Evolutionary conservation across 2,888 invertebrate genomes (phyloP).

Genomic region (Brachyptera putata): DNA sequence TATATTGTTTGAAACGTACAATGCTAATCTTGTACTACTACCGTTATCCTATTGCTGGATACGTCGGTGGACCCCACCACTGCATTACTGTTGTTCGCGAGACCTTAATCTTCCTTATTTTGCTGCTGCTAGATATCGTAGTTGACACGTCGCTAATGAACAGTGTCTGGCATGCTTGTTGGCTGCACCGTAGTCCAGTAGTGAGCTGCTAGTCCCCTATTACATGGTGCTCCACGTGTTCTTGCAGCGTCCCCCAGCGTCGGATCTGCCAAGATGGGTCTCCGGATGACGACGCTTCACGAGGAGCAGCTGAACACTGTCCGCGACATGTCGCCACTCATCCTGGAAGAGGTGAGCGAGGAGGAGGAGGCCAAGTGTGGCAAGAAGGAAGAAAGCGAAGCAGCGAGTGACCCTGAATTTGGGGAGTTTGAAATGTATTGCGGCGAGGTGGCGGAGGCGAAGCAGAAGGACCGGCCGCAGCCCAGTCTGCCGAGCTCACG

Average conservation of each 20-base stretch:
- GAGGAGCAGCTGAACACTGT: constrained; percentile 63
- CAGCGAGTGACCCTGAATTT: constrained; percentile 46
- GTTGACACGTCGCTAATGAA: too few relatives aligned
- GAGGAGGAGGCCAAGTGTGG: constrained; percentile 36
- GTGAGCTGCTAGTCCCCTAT: constrained; percentile 47
- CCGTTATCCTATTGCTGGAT: too few relatives aligned
- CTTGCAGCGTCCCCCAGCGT: constrained; percentile 71
- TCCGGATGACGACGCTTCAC: constrained; percentile 88
- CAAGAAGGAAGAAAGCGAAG: constrained; percentile 23
- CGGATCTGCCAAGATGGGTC: constrained; percentile 70
- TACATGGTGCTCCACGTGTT: not conserved
- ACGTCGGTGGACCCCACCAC: too few relatives aligned
- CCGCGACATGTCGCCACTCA: constrained; percentile 38
- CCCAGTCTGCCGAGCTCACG: constrained; percentile 66
- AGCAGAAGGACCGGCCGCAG: constrained; percentile 37
- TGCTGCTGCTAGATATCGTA: too few relatives aligned
- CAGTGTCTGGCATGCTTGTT: too few relatives aligned
- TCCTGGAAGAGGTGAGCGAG: constrained; percentile 41
- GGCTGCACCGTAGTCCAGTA: too few relatives aligned
- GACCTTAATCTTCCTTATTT: too few relatives aligned
- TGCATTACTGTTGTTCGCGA: too few relatives aligned
- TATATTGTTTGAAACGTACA: too few relatives aligned
- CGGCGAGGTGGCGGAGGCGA: constrained; percentile 30
- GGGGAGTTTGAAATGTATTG: constrained; percentile 43
- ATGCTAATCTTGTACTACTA: too few relatives aligned